Conservation (phyloP, 2,797 vertebrate species). For the Nyctibius grandis region DNA sequence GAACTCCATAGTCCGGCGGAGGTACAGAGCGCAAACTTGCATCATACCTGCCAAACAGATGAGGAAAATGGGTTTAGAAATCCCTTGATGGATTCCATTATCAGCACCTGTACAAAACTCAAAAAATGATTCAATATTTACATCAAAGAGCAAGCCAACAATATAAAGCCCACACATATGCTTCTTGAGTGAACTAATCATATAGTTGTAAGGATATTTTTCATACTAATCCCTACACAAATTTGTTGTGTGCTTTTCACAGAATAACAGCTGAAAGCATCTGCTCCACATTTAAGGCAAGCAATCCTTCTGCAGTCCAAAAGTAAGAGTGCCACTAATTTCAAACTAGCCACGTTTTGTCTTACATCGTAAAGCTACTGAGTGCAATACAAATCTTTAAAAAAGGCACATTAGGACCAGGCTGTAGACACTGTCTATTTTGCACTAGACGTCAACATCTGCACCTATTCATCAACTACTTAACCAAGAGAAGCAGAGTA, state of each 20-base stretch:
- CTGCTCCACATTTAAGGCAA: not conserved
- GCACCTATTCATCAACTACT: not conserved
- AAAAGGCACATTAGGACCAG: not conserved
- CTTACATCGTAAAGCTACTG: not conserved
- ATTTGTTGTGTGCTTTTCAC: not conserved
- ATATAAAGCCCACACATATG: not conserved
- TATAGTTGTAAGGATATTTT: not conserved
- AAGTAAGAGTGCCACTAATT: not conserved
- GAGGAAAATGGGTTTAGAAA: not conserved
- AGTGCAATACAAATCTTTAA: not conserved
- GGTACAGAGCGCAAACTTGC: conserved; percentile 81
- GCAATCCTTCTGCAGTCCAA: not conserved
- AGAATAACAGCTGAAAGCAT: not conserved
- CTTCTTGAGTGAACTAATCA: not conserved
- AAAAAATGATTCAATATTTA: accelerated
- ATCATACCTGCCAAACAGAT: conserved; percentile 84
- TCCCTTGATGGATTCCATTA: not conserved
- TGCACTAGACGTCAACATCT: not conserved
- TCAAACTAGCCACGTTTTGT: not conserved
- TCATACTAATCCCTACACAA: not conserved
- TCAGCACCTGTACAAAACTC: not conserved
- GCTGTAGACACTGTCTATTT: not conserved
- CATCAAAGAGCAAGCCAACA: not conserved
- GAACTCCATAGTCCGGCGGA: conserved; percentile 86
- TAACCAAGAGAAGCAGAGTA: not conserved